Evolutionary conservation across 2,888 invertebrate genomes (phyloP).

Genomic region (Sussaba pulchella): DNA sequence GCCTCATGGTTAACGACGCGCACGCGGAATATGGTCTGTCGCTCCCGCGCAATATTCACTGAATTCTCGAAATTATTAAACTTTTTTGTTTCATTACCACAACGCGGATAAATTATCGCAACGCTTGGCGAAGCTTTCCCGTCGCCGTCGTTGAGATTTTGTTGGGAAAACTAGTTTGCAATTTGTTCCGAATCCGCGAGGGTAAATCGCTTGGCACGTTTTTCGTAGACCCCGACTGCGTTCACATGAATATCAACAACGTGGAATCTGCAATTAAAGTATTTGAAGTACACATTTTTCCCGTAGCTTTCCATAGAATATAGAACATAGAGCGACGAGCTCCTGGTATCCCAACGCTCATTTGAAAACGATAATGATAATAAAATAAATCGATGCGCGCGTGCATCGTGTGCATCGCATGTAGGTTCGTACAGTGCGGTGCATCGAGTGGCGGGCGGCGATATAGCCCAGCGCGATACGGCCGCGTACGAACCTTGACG

Average conservation of each 20-base stretch:
- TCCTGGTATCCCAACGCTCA: conserved; percentile 22
- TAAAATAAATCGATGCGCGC: conserved; percentile 9
- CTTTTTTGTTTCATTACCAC: conserved; percentile 34
- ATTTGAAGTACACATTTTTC: conserved; percentile 24
- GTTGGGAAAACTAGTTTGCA: neutral
- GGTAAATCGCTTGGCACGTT: neutral
- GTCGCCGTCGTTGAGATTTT: conserved; percentile 41
- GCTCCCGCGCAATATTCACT: conserved; percentile 60
- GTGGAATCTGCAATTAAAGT: neutral
- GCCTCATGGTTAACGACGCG: conserved; percentile 80
- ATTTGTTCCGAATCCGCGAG: neutral
- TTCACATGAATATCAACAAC: neutral
- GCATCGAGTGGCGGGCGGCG: conserved; percentile 66
- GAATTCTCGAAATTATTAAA: conserved; percentile 12
- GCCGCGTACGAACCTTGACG: conserved; percentile 79
- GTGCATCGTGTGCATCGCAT: conserved; percentile 5
- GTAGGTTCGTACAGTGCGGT: conserved; percentile 54
- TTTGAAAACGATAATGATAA: too few relatives aligned
- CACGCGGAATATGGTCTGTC: conserved; percentile 78
- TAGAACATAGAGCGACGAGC: conserved; percentile 49
- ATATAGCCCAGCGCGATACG: conserved; percentile 61
- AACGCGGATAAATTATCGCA: conserved; percentile 56
- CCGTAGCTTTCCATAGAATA: conserved; percentile 19
- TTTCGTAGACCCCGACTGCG: neutral
- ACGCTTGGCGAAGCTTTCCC: conserved; percentile 9